phyloP scores from a whole-genome alignment of 1,140 invertebrate genomes.

The Papilio aristodemus region DNA sequence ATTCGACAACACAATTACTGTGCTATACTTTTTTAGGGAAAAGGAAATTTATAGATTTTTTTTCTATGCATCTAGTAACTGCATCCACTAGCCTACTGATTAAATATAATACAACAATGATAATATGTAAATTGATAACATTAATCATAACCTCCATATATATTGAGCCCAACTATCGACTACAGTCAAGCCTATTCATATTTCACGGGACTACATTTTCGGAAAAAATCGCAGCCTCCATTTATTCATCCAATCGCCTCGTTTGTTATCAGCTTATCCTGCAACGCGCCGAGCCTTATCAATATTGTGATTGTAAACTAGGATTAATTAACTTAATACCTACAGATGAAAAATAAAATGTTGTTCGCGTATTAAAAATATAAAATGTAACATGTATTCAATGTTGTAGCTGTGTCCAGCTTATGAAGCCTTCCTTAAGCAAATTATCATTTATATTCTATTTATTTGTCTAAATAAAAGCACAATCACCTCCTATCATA shows the following conservation, averaged over 20 bases:
- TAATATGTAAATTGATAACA: not conserved
- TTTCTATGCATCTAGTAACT: too few species aligned
- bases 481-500: too few species aligned
- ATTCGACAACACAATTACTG: too few species aligned
- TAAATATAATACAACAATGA: not conserved
- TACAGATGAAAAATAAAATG: not conserved
- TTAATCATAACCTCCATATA: conserved; percentile 8
- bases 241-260: not conserved
- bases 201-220: not conserved
- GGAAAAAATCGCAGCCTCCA: conserved; percentile 10
- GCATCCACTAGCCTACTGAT: too few species aligned
- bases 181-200: not conserved
- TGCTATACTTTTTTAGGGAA: too few species aligned
- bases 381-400: too few species aligned
- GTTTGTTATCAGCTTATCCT: conserved; percentile 5
- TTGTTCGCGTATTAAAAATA: too few species aligned
- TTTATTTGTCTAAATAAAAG: too few species aligned
- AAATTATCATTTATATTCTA: too few species aligned
- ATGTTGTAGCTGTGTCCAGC: too few species aligned
- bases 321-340: not conserved
- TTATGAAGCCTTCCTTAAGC: too few species aligned
- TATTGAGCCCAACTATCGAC: not conserved
- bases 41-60: too few species aligned
- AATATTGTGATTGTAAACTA: conserved; percentile 15
- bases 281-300: not conserved